Percentiles rank a stretch among this genome's conserved stretches.
Conservation (phyloP, 2,797 vertebrate species). For the Fistularia tabacaria region DNA sequence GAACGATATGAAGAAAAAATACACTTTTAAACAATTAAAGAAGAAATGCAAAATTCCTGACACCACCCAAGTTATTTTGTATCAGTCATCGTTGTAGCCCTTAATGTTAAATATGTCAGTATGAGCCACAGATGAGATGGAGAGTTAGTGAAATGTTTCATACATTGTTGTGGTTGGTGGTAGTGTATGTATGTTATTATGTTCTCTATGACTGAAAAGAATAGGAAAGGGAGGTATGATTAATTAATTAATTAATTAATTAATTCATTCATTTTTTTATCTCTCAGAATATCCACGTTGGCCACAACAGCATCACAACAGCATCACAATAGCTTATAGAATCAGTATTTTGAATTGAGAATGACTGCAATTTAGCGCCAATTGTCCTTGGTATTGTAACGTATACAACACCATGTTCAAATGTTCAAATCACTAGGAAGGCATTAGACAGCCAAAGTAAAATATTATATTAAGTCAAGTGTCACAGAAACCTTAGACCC, state of each 20-base stretch:
- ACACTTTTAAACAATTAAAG: constrained; percentile 68
- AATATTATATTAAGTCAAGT: too few species aligned
- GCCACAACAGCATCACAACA: too few species aligned
- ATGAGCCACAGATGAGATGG: too few species aligned
- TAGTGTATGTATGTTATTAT: constrained; percentile 7
- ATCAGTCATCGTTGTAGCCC: constrained; percentile 44
- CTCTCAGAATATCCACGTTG: too few species aligned
- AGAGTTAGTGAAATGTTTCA: neutral
- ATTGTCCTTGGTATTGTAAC: constrained; percentile 36
- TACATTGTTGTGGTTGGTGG: constrained; percentile 30
- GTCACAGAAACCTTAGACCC: too few species aligned
- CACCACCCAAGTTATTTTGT: constrained; percentile 59
- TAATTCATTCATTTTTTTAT: too few species aligned
- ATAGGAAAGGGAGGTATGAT: constrained; percentile 28
- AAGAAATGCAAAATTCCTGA: constrained; percentile 61
- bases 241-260: too few species aligned
- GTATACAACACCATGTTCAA: constrained; percentile 25
- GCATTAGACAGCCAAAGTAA: constrained; percentile 14
- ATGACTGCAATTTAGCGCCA: neutral
- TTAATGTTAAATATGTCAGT: constrained; percentile 60
- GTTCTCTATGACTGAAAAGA: constrained; percentile 16
- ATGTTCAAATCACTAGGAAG: constrained; percentile 25
- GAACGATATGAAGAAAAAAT: constrained; percentile 63
- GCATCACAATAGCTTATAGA: too few species aligned
- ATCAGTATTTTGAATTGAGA: too few species aligned